A percentile compares a stretch with the other conserved stretches of the same genome.
Conservation (phyloP, 1,140 invertebrate genomes). For the Archegozetes longisetosus region DNA sequence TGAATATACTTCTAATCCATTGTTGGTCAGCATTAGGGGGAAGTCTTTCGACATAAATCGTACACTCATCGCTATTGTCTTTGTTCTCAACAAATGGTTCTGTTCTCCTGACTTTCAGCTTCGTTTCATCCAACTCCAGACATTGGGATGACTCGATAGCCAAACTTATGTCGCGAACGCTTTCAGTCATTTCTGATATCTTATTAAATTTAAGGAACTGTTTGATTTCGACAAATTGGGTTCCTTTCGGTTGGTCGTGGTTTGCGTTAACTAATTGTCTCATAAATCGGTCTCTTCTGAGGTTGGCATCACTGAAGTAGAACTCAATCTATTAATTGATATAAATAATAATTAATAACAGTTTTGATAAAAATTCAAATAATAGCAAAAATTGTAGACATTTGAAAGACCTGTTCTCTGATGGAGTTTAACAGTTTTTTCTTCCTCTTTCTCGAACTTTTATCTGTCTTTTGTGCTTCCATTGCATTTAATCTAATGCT, state of each 20-base stretch:
- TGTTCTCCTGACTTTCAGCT: not conserved
- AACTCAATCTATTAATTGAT: not conserved
- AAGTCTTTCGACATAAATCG: not conserved
- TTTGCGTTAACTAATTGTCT: not conserved
- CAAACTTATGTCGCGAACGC: not conserved
- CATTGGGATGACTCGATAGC: not conserved
- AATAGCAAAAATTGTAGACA: not conserved
- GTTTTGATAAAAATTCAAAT: not conserved
- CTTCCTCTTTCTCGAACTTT: not conserved
- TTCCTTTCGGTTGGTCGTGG: not conserved
- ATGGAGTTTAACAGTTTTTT: not conserved
- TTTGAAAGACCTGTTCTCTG: not conserved
- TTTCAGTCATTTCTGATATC: not conserved
- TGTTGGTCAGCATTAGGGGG: not conserved
- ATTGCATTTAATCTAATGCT: too few relatives aligned
- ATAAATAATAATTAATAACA: too few relatives aligned
- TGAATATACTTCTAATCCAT: not conserved
- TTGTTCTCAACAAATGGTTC: not conserved
- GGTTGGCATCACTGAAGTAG: not conserved
- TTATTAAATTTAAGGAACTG: not conserved
- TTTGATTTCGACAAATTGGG: not conserved
- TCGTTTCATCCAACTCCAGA: not conserved
- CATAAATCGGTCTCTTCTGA: not conserved
- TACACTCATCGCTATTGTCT: not conserved
- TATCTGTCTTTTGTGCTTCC: too few relatives aligned